phyloP scores from a whole-genome alignment of 1,140 invertebrate genomes.

The Drosophila trapezifrons region DNA sequence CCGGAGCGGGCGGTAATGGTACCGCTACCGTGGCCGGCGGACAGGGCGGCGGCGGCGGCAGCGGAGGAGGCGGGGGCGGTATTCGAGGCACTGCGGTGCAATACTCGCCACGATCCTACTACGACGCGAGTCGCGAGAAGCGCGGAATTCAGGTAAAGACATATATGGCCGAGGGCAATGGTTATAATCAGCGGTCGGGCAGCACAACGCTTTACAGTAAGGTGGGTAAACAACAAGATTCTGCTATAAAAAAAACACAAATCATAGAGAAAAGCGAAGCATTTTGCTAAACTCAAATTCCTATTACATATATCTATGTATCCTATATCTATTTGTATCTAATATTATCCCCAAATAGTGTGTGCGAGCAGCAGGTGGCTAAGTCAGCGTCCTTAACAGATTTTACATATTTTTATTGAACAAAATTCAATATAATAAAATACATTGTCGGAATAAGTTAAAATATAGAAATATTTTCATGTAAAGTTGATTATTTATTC shows the following conservation, averaged over 20 bases:
- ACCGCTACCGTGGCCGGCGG: constrained; percentile 52
- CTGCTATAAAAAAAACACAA: constrained; percentile 50
- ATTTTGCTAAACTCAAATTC: constrained; percentile 53
- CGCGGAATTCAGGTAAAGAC: constrained; percentile 94
- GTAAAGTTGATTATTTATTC: no score
- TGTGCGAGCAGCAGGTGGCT: constrained; percentile 20
- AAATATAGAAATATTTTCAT: no score
- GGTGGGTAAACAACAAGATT: constrained; percentile 86
- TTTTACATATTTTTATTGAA: no score
- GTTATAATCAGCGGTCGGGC: constrained; percentile 88
- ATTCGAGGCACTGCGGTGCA: constrained; percentile 83
- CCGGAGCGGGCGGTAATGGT: constrained; percentile 48
- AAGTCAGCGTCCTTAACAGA: background rate
- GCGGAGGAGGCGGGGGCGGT: constrained; percentile 51
- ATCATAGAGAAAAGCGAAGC: constrained; percentile 44
- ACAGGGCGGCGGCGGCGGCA: constrained; percentile 20
- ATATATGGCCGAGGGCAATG: constrained; percentile 98
- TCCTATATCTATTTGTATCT: constrained; percentile 53
- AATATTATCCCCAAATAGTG: constrained; percentile 23
- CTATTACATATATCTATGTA: constrained; percentile 63
- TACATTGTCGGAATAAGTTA: no score
- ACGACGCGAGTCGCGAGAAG: constrained; percentile 84
- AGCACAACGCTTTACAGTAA: constrained; percentile 96
- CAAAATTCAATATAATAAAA: no score
- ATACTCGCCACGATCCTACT: constrained; percentile 84